Conservation (phyloP, 2,113 vertebrate species). For the Crotalus helleri region DNA sequence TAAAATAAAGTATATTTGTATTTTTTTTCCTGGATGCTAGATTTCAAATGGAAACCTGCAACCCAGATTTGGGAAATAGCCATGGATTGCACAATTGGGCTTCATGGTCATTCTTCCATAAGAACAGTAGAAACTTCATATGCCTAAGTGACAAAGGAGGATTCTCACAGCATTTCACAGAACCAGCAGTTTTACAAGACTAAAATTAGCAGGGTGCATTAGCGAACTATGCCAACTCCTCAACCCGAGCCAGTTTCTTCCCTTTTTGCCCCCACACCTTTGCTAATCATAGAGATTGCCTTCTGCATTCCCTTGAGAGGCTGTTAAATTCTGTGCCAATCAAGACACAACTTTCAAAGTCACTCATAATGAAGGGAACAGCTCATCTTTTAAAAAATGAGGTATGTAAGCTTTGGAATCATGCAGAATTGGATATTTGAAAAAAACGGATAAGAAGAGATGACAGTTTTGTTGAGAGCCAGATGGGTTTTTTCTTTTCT, state of each 20-base stretch:
- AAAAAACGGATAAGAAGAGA: neutral
- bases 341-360: neutral
- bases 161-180: slow-evolving; percentile 47
- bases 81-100: neutral
- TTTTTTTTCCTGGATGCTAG: neutral
- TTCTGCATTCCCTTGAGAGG: neutral
- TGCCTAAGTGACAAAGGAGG: neutral
- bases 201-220: slow-evolving; percentile 57
- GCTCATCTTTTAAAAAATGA: neutral
- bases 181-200: slow-evolving; percentile 12
- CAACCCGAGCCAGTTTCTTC: neutral
- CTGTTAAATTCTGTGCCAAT: neutral
- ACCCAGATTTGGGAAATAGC: slow-evolving; percentile 47
- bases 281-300: neutral
- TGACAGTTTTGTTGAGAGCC: neutral
- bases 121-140: neutral
- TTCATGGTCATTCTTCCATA: neutral
- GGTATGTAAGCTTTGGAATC: neutral
- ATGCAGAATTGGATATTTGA: neutral
- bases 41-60: neutral
- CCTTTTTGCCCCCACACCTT: neutral
- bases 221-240: slow-evolving; percentile 39
- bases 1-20: neutral
- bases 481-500: neutral
- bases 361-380: neutral